Conservation (phyloP, 2,888 invertebrate species). For the Tyria jacobaeae region DNA sequence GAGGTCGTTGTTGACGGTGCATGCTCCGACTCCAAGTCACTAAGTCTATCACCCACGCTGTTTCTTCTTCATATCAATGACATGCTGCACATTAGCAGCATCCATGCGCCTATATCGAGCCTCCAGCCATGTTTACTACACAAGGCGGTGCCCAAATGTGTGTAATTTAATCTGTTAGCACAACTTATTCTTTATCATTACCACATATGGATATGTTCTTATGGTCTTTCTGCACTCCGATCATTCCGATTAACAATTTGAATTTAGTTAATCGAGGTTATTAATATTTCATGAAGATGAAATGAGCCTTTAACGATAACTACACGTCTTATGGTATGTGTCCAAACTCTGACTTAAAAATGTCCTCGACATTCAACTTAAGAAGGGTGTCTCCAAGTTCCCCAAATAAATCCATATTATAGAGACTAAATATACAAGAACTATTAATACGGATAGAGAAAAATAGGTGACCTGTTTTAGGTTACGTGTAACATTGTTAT, state of each 20-base stretch:
- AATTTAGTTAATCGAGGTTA: background rate
- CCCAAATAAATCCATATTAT: background rate
- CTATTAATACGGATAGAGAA: background rate
- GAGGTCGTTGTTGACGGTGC: no score
- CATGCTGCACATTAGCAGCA: no score
- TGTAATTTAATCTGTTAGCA: constrained; percentile 17
- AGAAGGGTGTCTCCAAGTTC: background rate
- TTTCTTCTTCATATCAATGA: no score
- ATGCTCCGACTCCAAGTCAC: no score
- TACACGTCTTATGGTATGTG: background rate
- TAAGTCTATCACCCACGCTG: no score
- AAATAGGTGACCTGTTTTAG: background rate
- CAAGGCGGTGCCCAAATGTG: constrained; percentile 10
- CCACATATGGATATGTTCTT: constrained; percentile 17
- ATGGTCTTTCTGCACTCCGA: background rate
- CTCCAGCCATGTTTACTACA: constrained; percentile 18
- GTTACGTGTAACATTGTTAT: background rate
- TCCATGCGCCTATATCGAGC: constrained; percentile 10
- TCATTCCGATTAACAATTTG: background rate
- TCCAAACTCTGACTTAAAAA: background rate
- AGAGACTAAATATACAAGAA: background rate
- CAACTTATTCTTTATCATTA: constrained; percentile 31
- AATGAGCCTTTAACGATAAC: background rate
- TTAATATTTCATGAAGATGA: background rate
- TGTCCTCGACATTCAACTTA: background rate